Evolutionary conservation across 2,113 vertebrate species (phyloP).

Genomic region (Morone chrysops): DNA sequence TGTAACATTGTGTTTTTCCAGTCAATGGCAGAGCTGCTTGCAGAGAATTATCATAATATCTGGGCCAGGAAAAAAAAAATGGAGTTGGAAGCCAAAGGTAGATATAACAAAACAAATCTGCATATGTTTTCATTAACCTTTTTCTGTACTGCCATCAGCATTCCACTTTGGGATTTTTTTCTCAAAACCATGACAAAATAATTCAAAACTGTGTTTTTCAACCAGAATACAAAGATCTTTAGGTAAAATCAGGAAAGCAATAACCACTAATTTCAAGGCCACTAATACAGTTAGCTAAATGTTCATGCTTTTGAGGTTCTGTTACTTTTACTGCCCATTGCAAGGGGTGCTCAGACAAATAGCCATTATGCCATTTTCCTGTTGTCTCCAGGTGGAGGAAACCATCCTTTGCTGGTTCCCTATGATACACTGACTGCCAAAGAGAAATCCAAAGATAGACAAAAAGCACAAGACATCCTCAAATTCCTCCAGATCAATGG

Average conservation of each 20-base stretch:
- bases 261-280: background rate
- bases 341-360: background rate
- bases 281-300: background rate
- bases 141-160: background rate
- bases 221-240: background rate
- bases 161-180: background rate
- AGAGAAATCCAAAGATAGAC: slow-evolving; percentile 96
- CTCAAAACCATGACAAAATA: background rate
- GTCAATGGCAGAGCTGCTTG: slow-evolving; percentile 98
- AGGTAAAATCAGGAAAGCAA: background rate
- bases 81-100: slow-evolving; percentile 97
- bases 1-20: slow-evolving; percentile 68
- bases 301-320: background rate
- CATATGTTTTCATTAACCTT: background rate
- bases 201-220: background rate
- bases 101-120: background rate
- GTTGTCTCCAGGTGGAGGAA: slow-evolving; percentile 89
- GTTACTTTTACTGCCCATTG: background rate
- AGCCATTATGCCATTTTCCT: background rate
- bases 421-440: slow-evolving; percentile 97
- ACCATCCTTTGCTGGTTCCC: slow-evolving; percentile 94
- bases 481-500: slow-evolving; percentile 98
- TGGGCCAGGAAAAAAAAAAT: slow-evolving; percentile 97
- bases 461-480: slow-evolving; percentile 96
- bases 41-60: slow-evolving; percentile 97